A percentile compares a stretch with the other conserved stretches of the same genome.
These are phyloP conservation scores for Rosalia funebris DNA, from an alignment of 2,888 invertebrate genomes.

Conservation along the genomic window DNA sequence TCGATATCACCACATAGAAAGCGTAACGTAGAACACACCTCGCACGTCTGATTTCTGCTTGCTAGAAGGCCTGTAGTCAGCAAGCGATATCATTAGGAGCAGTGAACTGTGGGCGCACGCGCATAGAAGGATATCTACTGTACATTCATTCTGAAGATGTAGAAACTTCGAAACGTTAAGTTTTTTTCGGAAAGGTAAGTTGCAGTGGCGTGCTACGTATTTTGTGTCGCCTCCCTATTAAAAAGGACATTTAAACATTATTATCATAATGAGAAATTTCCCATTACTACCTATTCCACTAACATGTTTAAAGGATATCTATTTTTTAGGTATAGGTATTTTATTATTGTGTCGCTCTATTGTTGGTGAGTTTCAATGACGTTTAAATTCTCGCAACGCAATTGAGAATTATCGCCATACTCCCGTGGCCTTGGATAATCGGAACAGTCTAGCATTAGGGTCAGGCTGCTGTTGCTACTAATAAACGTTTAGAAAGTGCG, in stretches of 20 bases:
- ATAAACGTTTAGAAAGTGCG: conserved; percentile 1
- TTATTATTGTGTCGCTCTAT: no score
- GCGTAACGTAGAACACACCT: not conserved
- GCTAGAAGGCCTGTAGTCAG: not conserved
- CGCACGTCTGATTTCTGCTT: not conserved
- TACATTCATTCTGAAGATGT: conserved; percentile 9
- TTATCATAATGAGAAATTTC: no score
- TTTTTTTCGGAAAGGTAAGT: not conserved
- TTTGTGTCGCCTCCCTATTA: not conserved
- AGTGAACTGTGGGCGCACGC: conserved; percentile 1
- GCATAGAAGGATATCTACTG: not conserved
- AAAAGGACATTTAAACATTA: no score
- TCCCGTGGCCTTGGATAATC: not conserved
- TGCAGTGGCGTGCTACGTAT: not conserved
- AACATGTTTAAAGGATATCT: no score
- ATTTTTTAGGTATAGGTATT: no score
- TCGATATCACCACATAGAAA: not conserved
- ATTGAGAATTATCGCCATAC: not conserved
- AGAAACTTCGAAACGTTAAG: conserved; percentile 3
- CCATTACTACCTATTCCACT: no score
- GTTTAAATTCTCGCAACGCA: no score
- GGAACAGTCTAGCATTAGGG: not conserved
- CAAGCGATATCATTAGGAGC: not conserved
- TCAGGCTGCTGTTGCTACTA: not conserved
- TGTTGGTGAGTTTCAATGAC: no score